Evolutionary conservation across 1,140 invertebrate species (phyloP).

Genomic region (Drosophila mayri): DNA sequence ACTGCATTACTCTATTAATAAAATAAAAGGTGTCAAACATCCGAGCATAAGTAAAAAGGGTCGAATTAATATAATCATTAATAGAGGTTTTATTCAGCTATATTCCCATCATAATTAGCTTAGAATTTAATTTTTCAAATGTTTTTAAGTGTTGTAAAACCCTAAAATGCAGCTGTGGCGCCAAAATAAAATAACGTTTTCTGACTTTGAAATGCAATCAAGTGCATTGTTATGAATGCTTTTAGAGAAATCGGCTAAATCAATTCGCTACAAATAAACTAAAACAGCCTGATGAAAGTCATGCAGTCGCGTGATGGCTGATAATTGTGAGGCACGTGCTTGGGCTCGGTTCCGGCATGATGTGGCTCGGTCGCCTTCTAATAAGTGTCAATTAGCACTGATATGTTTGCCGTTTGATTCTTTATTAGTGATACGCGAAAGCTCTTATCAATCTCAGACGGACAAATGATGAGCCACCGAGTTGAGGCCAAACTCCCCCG

Average conservation of each 20-base stretch:
- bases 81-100: too few relatives aligned
- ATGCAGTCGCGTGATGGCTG: slow-evolving; percentile 54
- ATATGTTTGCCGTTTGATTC: slow-evolving; percentile 53
- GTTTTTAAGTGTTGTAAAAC: background rate
- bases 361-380: slow-evolving; percentile 48
- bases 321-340: slow-evolving; percentile 65
- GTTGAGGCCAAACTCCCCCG: slow-evolving; percentile 25
- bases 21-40: too few relatives aligned
- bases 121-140: too few relatives aligned
- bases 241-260: background rate
- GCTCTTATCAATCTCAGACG: slow-evolving; percentile 59
- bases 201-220: background rate
- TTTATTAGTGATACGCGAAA: slow-evolving; percentile 31
- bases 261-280: background rate
- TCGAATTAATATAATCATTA: too few relatives aligned
- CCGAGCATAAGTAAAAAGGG: too few relatives aligned
- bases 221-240: background rate
- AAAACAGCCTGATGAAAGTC: slow-evolving; percentile 20
- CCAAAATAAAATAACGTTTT: slow-evolving; percentile 1
- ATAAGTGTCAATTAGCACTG: slow-evolving; percentile 76
- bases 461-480: slow-evolving; percentile 28
- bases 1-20: too few relatives aligned
- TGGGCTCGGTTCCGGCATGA: slow-evolving; percentile 46
- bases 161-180: background rate
- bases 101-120: too few relatives aligned